Percentiles rank a stretch among this genome's conserved stretches.
phyloP scores from a whole-genome alignment of 2,888 invertebrate species.

The Halocaridina rubra region DNA sequence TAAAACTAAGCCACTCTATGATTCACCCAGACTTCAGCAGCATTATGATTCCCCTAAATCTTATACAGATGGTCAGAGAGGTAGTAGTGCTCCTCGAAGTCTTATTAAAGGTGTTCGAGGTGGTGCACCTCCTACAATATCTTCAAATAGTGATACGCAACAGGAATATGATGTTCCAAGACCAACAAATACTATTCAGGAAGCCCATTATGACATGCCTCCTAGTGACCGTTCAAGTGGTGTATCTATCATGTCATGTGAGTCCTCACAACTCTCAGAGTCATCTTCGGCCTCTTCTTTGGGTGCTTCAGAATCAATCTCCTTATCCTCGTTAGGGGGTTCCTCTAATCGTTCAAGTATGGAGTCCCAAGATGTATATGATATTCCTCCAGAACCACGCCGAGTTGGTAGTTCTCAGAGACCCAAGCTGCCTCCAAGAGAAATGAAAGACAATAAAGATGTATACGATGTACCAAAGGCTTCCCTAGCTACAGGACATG shows the following conservation, averaged over 20 bases:
- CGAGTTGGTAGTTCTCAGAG: conserved; percentile 64
- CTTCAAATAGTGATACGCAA: conserved; percentile 12
- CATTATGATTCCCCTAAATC: conserved; percentile 53
- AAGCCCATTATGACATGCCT: conserved; percentile 45
- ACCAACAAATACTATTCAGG: conserved; percentile 41
- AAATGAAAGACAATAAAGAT: conserved; percentile 65
- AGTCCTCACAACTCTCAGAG: conserved; percentile 62
- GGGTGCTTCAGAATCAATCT: conserved; percentile 76
- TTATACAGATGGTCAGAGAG: conserved; percentile 69
- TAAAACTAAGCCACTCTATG: conserved; percentile 46
- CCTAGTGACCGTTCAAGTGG: conserved; percentile 62
- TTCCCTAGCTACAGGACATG: conserved; percentile 65
- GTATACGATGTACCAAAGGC: conserved; percentile 67
- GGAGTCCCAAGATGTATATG: conserved; percentile 66
- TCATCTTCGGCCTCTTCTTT: conserved; percentile 75
- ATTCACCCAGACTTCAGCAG: conserved; percentile 54
- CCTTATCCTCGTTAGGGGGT: conserved; percentile 73
- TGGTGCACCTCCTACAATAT: conserved; percentile 34
- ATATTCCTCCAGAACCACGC: conserved; percentile 65
- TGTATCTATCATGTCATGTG: conserved; percentile 63
- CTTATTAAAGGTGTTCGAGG: conserved; percentile 50
- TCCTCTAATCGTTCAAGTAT: conserved; percentile 72
- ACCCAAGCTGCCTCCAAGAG: conserved; percentile 65
- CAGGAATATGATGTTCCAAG: conserved; percentile 58
- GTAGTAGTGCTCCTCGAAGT: conserved; percentile 26